A percentile compares a stretch with the other conserved stretches of the same genome.
phyloP scores from a whole-genome alignment of 2,797 vertebrate species.

The Hapalemur alaotrensis region DNA sequence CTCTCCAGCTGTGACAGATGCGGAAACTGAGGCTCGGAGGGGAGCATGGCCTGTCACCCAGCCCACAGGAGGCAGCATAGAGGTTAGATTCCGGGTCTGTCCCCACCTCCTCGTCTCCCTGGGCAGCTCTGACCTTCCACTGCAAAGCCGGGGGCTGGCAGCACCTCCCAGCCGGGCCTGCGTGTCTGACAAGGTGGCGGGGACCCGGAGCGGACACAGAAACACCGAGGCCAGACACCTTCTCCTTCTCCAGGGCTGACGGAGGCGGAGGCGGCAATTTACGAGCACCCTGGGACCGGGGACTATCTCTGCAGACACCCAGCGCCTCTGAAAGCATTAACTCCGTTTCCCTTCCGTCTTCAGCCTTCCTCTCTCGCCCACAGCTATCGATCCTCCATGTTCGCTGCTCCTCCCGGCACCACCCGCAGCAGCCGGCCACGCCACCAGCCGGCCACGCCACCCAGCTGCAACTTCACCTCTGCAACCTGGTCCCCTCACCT shows the following conservation, averaged over 20 bases:
- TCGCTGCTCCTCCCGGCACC: neutral
- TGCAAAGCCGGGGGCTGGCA: accelerated
- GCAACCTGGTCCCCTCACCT: accelerated
- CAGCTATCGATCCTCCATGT: accelerated
- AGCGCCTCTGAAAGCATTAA: neutral
- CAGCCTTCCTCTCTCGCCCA: neutral
- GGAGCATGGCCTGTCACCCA: neutral
- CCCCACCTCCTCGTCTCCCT: neutral
- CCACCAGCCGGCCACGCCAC: neutral
- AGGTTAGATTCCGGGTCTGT: neutral
- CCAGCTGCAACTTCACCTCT: neutral
- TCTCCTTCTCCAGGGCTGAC: neutral
- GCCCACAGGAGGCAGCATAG: accelerated
- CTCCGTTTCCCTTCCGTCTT: neutral
- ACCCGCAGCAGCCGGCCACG: accelerated
- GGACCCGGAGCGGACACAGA: neutral
- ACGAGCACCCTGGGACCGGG: neutral
- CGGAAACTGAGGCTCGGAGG: neutral
- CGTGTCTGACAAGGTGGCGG: neutral
- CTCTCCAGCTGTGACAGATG: accelerated
- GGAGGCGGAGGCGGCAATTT: neutral
- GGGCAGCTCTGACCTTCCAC: neutral
- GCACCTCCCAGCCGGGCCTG: accelerated
- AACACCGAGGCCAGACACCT: neutral
- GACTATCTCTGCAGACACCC: neutral